Evolutionary conservation across 2,888 invertebrate genomes (phyloP), one percentile per base, ranked within the genome.

Genomic region (Gisinianus flammeolus): DNA sequence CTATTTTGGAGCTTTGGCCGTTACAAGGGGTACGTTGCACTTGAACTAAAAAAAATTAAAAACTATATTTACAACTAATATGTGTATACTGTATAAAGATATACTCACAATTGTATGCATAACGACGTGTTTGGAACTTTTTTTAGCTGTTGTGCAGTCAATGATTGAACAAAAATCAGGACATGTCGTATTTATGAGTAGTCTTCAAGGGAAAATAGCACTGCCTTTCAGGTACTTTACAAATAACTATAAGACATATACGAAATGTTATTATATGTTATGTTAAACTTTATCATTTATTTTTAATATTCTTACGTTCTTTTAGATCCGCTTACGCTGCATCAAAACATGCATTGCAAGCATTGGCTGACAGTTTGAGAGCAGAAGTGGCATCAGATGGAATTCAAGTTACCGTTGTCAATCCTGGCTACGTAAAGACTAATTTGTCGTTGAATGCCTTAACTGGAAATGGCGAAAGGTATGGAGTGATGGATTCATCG

Each of bases 291-390:
- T 44, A 44, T 22, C 30, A 8, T 31, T 28, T 52, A 26, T 28
- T 68, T 68, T 24, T 19, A 54, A 58, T 66, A 54, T 79, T 79
- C 24, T 82, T 54, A n/a, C 44, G 16, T 54, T 64, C 4, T 24
- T n/a, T 12, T 66, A 91, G 95, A 76, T 93, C 95, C 56, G 92
- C 95, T 0, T 96, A 98, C 89, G 91, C 93, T 75, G 96, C 97
- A 24, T 94, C 97, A 0, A 98, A 98, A 87, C 97, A 97, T 89
- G 97, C 97, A 0, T 85, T 96, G 77, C 95, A 98, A 89, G 97
- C 97, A 19, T 97, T 97, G 89, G 93, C 93, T 81, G 98, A 99
- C 87, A 91, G 92, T 52, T 88, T 98, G 64, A 89, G 98, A 84
- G 93, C 96, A 31, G 99, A 99, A 90, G 90, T 97, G 99, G 88